Conservation (phyloP, 2,888 invertebrate species). For the Folsomia manolachei region DNA sequence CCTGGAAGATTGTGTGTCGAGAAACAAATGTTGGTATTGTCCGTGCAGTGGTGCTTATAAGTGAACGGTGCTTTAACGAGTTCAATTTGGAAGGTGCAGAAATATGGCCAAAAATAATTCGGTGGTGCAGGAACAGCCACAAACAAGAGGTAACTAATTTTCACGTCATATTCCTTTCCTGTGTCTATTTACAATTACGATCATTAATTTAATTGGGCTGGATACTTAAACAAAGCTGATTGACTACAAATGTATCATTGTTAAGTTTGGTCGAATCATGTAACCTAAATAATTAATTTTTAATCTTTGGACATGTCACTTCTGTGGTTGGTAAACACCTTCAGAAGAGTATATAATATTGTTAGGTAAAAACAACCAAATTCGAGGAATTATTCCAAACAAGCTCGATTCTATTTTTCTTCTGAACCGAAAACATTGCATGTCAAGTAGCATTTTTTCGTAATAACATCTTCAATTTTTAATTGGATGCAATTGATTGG, state of each 20-base stretch:
- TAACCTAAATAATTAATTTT: too few relatives aligned
- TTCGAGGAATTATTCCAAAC: background rate
- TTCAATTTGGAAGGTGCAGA: background rate
- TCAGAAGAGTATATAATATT: background rate
- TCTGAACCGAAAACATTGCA: background rate
- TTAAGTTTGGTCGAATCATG: background rate
- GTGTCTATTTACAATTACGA: background rate
- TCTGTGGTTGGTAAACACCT: background rate
- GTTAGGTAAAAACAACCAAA: background rate
- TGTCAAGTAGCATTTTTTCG: background rate
- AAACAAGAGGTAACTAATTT: background rate
- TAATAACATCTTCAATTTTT: slow-evolving; percentile 1
- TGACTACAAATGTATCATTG: background rate
- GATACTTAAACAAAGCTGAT: background rate
- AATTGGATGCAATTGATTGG: background rate
- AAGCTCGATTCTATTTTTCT: too few relatives aligned
- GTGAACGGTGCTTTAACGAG: background rate
- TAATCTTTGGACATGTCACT: too few relatives aligned
- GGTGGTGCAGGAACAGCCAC: background rate
- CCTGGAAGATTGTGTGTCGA: too few relatives aligned
- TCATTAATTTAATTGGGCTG: background rate
- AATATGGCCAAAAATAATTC: background rate
- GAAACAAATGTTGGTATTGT: too few relatives aligned
- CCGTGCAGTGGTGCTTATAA: too few relatives aligned
- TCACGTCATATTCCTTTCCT: background rate